phyloP scores from a whole-genome alignment of 2,797 vertebrate genomes.

The Falco peregrinus region DNA sequence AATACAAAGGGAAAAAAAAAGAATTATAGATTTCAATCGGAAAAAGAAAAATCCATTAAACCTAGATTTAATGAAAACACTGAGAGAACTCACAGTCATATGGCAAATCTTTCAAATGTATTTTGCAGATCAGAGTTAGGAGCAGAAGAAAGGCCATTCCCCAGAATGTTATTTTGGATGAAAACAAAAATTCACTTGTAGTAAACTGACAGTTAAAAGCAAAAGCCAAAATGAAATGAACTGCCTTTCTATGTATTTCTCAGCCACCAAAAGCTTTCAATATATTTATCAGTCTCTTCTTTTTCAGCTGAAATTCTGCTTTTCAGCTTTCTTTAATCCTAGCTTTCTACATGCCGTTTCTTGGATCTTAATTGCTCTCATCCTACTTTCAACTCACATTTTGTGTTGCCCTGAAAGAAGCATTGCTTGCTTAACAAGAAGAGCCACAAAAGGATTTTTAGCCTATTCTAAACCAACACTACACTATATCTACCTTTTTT shows the following conservation, averaged over 20 bases:
- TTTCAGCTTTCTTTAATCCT: conserved; percentile 4
- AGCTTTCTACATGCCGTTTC: not conserved
- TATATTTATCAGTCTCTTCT: not conserved
- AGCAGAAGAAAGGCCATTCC: not conserved
- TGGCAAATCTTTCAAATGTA: not conserved
- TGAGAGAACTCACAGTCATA: not conserved
- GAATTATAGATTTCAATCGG: not conserved
- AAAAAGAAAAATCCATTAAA: not conserved
- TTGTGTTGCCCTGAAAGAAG: conserved; percentile 13
- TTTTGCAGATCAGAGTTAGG: not conserved
- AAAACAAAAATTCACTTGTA: not conserved
- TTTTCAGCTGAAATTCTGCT: not conserved
- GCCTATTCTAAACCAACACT: not conserved
- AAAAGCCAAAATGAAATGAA: not conserved
- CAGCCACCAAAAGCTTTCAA: conserved; percentile 14
- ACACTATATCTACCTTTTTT: not conserved
- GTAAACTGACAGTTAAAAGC: not conserved
- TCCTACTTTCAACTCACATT: conserved; percentile 1
- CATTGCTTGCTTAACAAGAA: not conserved
- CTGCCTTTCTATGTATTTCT: not conserved
- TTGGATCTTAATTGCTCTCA: conserved; percentile 27
- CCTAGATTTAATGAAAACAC: not conserved
- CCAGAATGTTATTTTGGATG: not conserved
- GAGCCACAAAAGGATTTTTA: not conserved
- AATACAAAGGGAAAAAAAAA: not conserved